Conservation (phyloP, 1,140 invertebrate species). For the Eumaeus atala region DNA sequence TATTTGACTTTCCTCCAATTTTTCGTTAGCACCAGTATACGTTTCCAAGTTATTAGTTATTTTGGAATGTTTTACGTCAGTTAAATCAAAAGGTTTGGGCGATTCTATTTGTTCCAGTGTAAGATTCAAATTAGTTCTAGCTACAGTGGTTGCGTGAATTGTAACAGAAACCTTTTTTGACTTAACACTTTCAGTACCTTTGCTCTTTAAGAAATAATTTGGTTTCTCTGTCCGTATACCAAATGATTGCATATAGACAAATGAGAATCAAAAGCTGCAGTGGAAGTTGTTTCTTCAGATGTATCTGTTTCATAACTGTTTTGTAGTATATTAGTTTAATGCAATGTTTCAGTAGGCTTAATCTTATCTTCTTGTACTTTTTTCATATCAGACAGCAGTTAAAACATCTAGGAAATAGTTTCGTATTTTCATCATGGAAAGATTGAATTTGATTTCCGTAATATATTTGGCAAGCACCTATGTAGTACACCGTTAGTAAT, state of each 20-base stretch:
- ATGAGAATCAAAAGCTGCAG: conserved; percentile 57
- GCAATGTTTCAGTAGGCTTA: conserved; percentile 31
- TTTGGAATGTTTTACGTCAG: conserved; percentile 47
- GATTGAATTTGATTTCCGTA: conserved; percentile 74
- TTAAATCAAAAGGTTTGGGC: conserved; percentile 74
- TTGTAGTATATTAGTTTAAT: conserved; percentile 32
- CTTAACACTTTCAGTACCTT: conserved; percentile 66
- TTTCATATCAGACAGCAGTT: conserved; percentile 50
- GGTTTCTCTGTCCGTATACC: conserved; percentile 53
- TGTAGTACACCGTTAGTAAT: conserved; percentile 85
- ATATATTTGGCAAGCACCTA: conserved; percentile 80
- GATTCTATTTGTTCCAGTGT: conserved; percentile 85
- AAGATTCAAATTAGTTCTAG: conserved; percentile 80
- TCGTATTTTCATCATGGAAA: conserved; percentile 59
- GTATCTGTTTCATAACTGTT: conserved; percentile 41
- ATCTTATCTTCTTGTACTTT: conserved; percentile 39
- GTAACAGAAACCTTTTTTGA: conserved; percentile 82
- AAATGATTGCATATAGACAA: conserved; percentile 49
- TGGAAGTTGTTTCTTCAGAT: conserved; percentile 65
- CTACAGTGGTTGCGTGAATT: conserved; percentile 83
- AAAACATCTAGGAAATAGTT: conserved; percentile 54
- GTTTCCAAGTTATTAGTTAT: conserved; percentile 48
- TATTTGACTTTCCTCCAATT: conserved; percentile 22
- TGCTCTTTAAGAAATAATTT: conserved; percentile 61
- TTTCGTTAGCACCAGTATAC: conserved; percentile 59